Evolutionary conservation across 2,888 invertebrate species (phyloP), one percentile per base, ranked within the genome.

Genomic region (Torymus aiolomorphi): DNA sequence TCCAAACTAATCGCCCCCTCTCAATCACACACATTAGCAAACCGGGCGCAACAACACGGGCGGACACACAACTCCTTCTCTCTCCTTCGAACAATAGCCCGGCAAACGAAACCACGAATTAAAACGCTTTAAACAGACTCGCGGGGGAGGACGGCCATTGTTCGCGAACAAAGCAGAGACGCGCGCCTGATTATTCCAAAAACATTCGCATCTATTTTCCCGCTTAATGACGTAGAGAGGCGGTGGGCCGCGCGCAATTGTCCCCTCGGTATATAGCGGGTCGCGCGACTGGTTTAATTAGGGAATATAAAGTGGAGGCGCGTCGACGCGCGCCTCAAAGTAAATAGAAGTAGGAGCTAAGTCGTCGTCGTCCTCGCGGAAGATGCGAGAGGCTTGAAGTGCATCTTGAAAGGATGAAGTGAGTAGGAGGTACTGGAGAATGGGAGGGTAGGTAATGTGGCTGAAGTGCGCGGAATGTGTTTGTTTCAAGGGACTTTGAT

Each of bases 301-400:
- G 57, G 57, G 59, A 77, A 77, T 78, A 66, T 31, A 31, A 31
- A 31, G 31, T 31, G 31, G 31, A 72, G 72, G 42, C 69, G 61
- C 62, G 31, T n/a, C 56, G 63, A 76, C 76, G 31, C 3, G 31
- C 31, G 65, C 76, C 71, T 70, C 76, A 63, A 77, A 63, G 71
- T 63, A 70, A 71, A 71, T 51, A 71, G 12, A 24, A 49, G 10
- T 8, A 8, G 18, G 24, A 16, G 66, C 18, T 66, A 66, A 75
- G 31, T 31, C 31, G 31, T 31, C 31, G 56, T 10, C 16, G 8
- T 16, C 16, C 16, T 57, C 11, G 12, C 11, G 18, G 18, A 57
- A 18, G 18, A n/a, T n/a, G 56, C 16, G 56, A 18, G 11, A 10
- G n/a, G 18, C 57, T 12, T 14, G 62, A 31, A 62, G 14, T n/a